Evolutionary conservation across 53 echinoderm and acorn worm genomes (phyloP).

Genomic region (Zoroaster sp.): DNA sequence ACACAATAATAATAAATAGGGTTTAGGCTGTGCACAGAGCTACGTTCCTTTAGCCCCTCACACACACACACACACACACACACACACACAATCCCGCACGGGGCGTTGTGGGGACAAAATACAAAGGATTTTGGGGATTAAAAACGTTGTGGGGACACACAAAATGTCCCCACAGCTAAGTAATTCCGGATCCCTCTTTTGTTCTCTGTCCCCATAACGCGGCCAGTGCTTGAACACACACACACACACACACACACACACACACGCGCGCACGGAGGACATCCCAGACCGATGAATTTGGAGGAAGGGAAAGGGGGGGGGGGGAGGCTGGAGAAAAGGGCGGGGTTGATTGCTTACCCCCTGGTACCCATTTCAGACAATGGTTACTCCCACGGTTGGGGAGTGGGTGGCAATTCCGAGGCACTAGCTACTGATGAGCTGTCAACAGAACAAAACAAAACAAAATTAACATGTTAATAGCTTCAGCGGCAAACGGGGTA

Average conservation of each 20-base stretch:
- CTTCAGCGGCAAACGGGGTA: too few relatives aligned
- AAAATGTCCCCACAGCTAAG: too few relatives aligned
- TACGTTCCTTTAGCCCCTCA: background rate
- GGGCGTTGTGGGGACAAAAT: too few relatives aligned
- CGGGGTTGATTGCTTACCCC: constrained; percentile 25
- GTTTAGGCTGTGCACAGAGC: constrained; percentile 29
- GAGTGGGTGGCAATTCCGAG: constrained; percentile 96
- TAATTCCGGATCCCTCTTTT: too few relatives aligned
- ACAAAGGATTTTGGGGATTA: too few relatives aligned
- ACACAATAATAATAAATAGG: constrained; percentile 12
- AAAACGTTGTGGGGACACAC: too few relatives aligned
- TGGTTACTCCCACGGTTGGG: constrained; percentile 94
- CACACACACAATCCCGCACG: too few relatives aligned
- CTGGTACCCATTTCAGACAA: constrained; percentile 19
- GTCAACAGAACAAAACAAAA: constrained; percentile 41
- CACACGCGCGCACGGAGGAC: background rate
- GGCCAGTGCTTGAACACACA: too few relatives aligned
- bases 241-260: too few relatives aligned
- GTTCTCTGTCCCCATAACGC: too few relatives aligned
- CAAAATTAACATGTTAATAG: background rate
- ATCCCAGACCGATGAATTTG: background rate
- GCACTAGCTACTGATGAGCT: constrained; percentile 99
- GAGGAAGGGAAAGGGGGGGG: background rate
- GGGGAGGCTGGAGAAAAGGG: background rate
- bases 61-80: background rate